Evolutionary conservation across 1,140 invertebrate genomes (phyloP), one percentile per base, ranked within the genome.

Genomic region (Drosophila athabasca): DNA sequence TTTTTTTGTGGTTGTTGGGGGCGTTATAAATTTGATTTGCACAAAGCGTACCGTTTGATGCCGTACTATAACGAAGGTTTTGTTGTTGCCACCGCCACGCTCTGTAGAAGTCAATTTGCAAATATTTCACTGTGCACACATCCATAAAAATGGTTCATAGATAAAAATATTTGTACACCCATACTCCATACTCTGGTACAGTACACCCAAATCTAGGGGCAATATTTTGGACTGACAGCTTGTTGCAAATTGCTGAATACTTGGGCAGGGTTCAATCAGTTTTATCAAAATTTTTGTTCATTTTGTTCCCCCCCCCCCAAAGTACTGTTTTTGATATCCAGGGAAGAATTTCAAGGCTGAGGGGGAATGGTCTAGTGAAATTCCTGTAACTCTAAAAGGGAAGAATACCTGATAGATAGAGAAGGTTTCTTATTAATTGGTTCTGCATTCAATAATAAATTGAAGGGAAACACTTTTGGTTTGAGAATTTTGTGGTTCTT

Each of bases 21-120:
- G 54, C 50, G 59, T 69, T 74, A 64, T 65, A 77, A 74, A 74
- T 77, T 74, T 74, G 74, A 77, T 74, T 77, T 76, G 59, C 57
- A 72, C 43, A 73, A 68, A 68, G 60, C 62, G 59, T 57, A 60
- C 57, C 74, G 29, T 52, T 74, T 77, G 64, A 60, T 60, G 64
- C 64, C 51, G 8, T n/a, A 11, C 22, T 43, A 11, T 24, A 41
- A 8, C 44, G 24, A 44, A n/a, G n/a, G 24, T 57, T 49, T 41
- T 49, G n/a, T 31, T 51, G 62, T 65, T 71, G 65, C 41, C 65
- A 66, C 7, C 31, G 66, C 70, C 71, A 41, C 66, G 68, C 66
- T 60, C 49, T 17, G 49, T 41, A 53, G 67, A 62, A 82, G 61
- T 71, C 79, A 82, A 82, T 82, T 83, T 79, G 62, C 69, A 59